These are phyloP conservation scores for Pecten maximus DNA, from an alignment of 2,888 invertebrate genomes.

Conservation along the genomic window DNA sequence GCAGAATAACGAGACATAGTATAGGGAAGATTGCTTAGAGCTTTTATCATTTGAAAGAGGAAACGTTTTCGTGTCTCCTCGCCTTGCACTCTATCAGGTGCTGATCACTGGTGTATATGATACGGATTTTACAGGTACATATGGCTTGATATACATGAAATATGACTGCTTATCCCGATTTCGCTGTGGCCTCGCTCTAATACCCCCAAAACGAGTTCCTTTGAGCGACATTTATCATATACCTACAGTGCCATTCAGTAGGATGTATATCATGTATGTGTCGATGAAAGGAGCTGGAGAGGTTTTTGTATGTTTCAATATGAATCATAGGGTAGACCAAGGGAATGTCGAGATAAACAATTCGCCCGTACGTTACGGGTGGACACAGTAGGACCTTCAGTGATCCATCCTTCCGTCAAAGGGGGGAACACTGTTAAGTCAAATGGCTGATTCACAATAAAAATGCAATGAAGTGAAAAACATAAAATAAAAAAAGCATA, in stretches of 20 bases:
- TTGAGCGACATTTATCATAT: background rate
- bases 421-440: background rate
- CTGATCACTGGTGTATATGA: background rate
- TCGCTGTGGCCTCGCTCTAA: background rate
- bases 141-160: background rate
- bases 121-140: background rate
- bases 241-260: background rate
- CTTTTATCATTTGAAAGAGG: background rate
- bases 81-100: background rate
- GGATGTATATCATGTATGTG: background rate
- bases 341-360: background rate
- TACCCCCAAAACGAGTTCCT: background rate
- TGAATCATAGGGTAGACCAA: background rate
- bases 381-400: background rate
- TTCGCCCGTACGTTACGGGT: background rate
- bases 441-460: background rate
- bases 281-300: background rate
- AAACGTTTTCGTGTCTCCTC: background rate
- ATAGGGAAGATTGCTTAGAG: background rate
- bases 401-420: background rate
- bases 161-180: background rate
- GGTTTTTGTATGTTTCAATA: background rate
- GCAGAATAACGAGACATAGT: background rate
- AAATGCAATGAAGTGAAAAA: background rate
- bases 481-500: background rate